phyloP scores from a whole-genome alignment of 2,888 invertebrate genomes.

The Gastracanthus pulcherrimus region DNA sequence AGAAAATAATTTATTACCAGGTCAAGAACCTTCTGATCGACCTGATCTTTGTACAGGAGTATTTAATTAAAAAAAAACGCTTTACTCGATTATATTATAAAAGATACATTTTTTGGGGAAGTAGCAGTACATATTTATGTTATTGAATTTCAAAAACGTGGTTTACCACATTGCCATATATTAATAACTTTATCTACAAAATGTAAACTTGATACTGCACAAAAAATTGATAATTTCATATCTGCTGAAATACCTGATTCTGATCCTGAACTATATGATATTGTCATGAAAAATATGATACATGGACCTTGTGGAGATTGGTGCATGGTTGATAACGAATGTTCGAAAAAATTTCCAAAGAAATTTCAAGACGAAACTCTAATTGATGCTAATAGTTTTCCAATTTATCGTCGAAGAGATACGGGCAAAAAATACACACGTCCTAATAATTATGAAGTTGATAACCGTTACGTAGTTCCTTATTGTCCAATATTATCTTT shows the following conservation, averaged over 20 bases:
- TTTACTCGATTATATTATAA: slow-evolving; percentile 51
- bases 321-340: no score
- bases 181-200: slow-evolving; percentile 53
- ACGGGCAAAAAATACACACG: slow-evolving; percentile 57
- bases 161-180: slow-evolving; percentile 59
- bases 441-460: slow-evolving; percentile 58
- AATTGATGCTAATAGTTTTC: slow-evolving; percentile 62
- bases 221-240: slow-evolving; percentile 56
- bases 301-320: slow-evolving; percentile 72
- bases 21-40: no score
- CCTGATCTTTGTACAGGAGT: no score
- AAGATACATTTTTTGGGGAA: slow-evolving; percentile 54
- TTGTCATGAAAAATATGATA: slow-evolving; percentile 70
- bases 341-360: slow-evolving; percentile 58
- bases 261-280: slow-evolving; percentile 63
- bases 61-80: slow-evolving; percentile 58
- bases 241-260: slow-evolving; percentile 71
- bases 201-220: slow-evolving; percentile 55
- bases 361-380: slow-evolving; percentile 62
- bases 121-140: slow-evolving; percentile 53
- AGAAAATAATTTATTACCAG: no score
- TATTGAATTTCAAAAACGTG: no score
- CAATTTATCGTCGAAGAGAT: slow-evolving; percentile 61
- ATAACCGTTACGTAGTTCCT: slow-evolving; percentile 70
- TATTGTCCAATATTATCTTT: slow-evolving; percentile 57